These are phyloP conservation scores for Syrrhaptes paradoxus DNA, from an alignment of 2,113 vertebrate species.

Conservation along the genomic window DNA sequence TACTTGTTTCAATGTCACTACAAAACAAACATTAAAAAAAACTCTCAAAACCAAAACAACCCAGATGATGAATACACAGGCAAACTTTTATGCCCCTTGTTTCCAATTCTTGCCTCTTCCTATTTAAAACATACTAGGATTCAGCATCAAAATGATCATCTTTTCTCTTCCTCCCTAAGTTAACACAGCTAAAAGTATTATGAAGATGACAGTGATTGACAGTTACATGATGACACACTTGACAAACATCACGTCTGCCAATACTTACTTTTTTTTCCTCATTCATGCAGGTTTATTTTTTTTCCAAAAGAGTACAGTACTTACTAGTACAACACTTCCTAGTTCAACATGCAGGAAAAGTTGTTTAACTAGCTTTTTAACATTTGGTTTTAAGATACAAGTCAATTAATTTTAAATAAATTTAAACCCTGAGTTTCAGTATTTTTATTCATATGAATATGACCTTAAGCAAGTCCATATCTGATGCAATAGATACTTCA, in stretches of 20 bases:
- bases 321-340: background rate
- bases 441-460: constrained; percentile 3
- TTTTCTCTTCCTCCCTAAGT: background rate
- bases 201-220: constrained; percentile 9
- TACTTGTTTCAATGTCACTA: background rate
- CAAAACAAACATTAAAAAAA: background rate
- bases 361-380: background rate
- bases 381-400: background rate
- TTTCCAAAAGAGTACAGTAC: background rate
- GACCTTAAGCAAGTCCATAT: background rate
- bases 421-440: background rate
- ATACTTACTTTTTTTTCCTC: background rate
- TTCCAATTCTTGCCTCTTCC: background rate
- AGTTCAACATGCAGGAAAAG: background rate
- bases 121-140: background rate
- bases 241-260: background rate
- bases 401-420: background rate
- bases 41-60: background rate
- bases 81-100: background rate
- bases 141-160: background rate
- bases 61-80: background rate
- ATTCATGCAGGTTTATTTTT: background rate
- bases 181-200: background rate
- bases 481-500: constrained; percentile 6
- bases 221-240: background rate